Evolutionary conservation across 2,113 vertebrate genomes (phyloP).

Genomic region (Xiphophorus maculatus): DNA sequence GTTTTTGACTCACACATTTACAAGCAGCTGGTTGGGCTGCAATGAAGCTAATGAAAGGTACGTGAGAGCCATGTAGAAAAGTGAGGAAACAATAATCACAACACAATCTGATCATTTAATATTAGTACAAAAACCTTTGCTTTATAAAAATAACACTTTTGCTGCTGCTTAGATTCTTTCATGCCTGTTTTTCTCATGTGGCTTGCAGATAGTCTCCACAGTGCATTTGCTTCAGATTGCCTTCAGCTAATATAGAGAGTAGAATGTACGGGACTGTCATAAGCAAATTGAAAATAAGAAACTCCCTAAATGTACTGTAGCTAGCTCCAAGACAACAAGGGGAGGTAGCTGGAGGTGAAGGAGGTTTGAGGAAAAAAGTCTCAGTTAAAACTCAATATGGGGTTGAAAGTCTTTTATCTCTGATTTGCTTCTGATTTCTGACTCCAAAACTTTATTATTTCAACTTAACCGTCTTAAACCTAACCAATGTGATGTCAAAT

Average conservation of each 20-base stretch:
- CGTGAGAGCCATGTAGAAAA: neutral
- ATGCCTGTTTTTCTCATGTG: neutral
- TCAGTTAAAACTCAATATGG: constrained; percentile 66
- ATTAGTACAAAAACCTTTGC: neutral
- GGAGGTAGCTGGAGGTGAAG: neutral
- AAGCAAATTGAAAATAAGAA: constrained; percentile 70
- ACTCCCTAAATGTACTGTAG: constrained; percentile 63
- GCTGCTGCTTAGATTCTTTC: neutral
- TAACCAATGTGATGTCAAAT: constrained; percentile 37
- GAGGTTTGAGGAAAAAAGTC: constrained; percentile 47
- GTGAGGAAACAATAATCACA: neutral
- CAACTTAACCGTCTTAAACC: constrained; percentile 49
- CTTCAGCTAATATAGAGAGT: constrained; percentile 36
- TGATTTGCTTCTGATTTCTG: constrained; percentile 60
- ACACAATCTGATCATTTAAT: neutral
- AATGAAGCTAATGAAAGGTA: neutral
- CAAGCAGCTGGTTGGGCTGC: neutral
- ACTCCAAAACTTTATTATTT: constrained; percentile 19
- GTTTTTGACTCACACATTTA: neutral
- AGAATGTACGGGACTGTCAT: constrained; percentile 54
- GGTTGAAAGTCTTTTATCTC: constrained; percentile 63
- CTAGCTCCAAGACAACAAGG: constrained; percentile 45
- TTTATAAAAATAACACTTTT: neutral
- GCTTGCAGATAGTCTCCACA: constrained; percentile 8
- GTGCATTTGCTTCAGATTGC: constrained; percentile 4